Conservation (phyloP, 2,888 invertebrate species). For the Altica lythri region DNA sequence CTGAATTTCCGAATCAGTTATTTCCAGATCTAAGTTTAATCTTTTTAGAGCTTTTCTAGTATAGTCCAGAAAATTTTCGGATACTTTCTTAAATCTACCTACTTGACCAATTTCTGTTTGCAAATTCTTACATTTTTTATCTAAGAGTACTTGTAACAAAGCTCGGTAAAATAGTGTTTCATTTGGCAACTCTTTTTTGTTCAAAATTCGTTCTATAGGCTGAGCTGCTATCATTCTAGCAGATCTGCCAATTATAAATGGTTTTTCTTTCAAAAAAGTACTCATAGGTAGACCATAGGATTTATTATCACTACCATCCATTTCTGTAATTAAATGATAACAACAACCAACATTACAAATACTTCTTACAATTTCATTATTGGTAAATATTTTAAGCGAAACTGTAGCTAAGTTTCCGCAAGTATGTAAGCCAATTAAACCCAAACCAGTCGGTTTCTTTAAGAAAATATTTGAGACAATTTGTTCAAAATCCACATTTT, state of each 20-base stretch:
- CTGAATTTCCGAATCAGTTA: constrained; percentile 57
- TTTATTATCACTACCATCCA: constrained; percentile 48
- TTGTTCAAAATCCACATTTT: constrained; percentile 61
- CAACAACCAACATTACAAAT: constrained; percentile 89
- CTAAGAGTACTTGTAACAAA: constrained; percentile 69
- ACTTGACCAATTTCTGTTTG: constrained; percentile 59
- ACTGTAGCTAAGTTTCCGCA: constrained; percentile 83
- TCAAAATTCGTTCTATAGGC: constrained; percentile 72
- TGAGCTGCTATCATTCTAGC: constrained; percentile 87
- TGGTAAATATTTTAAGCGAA: constrained; percentile 70
- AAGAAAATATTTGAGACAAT: constrained; percentile 61
- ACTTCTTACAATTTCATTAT: constrained; percentile 61
- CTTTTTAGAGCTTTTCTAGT: constrained; percentile 68
- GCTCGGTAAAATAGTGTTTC: constrained; percentile 77
- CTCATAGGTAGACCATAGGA: constrained; percentile 71
- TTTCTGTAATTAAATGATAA: constrained; percentile 78
- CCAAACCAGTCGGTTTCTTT: constrained; percentile 55
- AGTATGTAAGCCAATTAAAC: constrained; percentile 81
- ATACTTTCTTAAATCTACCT: constrained; percentile 60
- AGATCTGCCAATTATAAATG: constrained; percentile 68
- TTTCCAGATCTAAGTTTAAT: constrained; percentile 61
- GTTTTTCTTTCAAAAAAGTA: constrained; percentile 60
- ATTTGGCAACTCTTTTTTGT: constrained; percentile 63
- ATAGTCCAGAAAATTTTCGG: constrained; percentile 71
- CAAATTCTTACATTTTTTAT: constrained; percentile 55